Evolutionary conservation across 2,113 vertebrate genomes (phyloP), one percentile per base, ranked within the genome.

Genomic region (Labeo catla): DNA sequence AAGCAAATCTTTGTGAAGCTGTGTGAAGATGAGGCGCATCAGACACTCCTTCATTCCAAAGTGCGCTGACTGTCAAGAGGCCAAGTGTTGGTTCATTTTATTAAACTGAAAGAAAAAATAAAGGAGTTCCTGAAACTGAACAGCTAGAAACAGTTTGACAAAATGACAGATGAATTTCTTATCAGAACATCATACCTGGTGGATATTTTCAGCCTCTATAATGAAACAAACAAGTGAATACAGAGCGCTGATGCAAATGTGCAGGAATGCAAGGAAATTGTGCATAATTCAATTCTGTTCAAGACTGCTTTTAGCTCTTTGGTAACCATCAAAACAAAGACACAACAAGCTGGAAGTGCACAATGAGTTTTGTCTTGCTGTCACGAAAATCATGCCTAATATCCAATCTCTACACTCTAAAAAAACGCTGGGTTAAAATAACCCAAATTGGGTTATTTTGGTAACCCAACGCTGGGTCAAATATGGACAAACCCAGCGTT

Each of bases 31-130:
- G 10, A 74, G 21, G 45, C 10, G 1, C 21, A 73, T 36, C 16
- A 73, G 39, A 73, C 70, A 21, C 45, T 59, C 8, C 36, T 23
- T 43, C 76, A n/a, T 15, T 28, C 52, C 1, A 7, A n/a, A 74
- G 72, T 49, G 72, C 4, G 45, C 21, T 74, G 21, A 21, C 72
- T 74, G 12, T 74, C n/a, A 74, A 49, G 45, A 10, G 72, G 45
- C 11, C 21, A 49, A 49, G 19, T 23, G 43, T 49, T 23, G 21
- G 5, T n/a, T 49, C 11, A 19, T 74, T 74, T 49, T 49, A 50
- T 76, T 50, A n/a, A 15, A 15, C 47, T 50, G 5, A 76, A 76
- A 50, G n/a, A 76, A 28, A 74, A 76, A 50, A 50, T 73, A 73
- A 73, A 73, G 4, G 19, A n/a, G 19, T 73, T 73, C 9, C 43